Evolutionary conservation across 1,140 invertebrate species (phyloP).

Genomic region (Ceratitis capitata): DNA sequence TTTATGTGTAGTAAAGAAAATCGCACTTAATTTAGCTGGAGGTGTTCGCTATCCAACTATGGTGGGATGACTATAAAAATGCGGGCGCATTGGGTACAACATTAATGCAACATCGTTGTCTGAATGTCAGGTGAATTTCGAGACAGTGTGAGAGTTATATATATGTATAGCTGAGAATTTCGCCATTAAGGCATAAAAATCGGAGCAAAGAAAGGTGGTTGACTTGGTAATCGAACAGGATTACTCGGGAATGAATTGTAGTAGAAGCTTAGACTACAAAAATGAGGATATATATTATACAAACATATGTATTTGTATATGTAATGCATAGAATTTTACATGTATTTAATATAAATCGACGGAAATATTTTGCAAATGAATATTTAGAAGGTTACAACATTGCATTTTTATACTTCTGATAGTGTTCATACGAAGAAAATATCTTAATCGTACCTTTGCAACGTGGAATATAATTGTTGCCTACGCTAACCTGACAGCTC

Average conservation of each 20-base stretch:
- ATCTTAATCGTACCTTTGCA: no score
- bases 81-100: neutral
- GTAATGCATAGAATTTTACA: no score
- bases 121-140: neutral
- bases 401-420: no score
- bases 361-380: no score
- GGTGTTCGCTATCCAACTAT: neutral
- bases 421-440: no score
- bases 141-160: neutral
- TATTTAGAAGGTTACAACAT: no score
- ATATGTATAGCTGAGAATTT: neutral
- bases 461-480: no score
- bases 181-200: neutral
- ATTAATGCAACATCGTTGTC: neutral
- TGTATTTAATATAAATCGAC: no score
- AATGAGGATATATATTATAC: neutral
- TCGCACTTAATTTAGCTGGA: conserved; percentile 1
- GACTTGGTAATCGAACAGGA: neutral
- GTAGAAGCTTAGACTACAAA: no score
- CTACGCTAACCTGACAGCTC: no score
- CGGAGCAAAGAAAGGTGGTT: neutral
- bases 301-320: no score
- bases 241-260: conserved; percentile 8
- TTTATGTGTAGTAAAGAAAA: neutral
- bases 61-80: neutral